Base-by-base conservation (phyloP, 2,113 vertebrate genomes). In the Pungitius pungitius region DNA sequence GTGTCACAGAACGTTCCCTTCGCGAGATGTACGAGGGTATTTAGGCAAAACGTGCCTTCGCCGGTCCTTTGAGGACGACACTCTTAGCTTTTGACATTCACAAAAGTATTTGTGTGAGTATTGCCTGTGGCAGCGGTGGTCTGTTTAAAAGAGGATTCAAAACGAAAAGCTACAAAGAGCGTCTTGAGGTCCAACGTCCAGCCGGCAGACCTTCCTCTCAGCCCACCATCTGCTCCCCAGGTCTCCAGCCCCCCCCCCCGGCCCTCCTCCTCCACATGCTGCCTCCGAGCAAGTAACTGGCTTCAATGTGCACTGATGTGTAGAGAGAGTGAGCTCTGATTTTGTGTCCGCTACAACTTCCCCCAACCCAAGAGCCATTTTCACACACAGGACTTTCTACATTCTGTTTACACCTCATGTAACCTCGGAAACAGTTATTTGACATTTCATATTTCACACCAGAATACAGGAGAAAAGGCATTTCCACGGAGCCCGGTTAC, bases 61-160 rank as follows among this genome's bases (percentile, higher is more conserved):
- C 4, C 45, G 77, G 89, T 85, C 84, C 87, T 87, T 86, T 87
- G 20, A 75, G 22, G 58, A 64, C 79, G 85, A 89, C 78, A 83
- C 81, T 73, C 85, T 83, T 85, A 86, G 80, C 88, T 87, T 89
- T 75, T 84, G 88, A 85, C 88, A 89, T 89, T 90, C 63, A 84
- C n/a, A 22, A 35, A 57, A 26, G 15, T 43, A 56, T 59, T n/a
- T 17, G 33, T 73, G 55, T 69, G 15, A 0, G 49, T 35, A 33
- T 55, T 56, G 39, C 59, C 40, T 49, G 62, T 81, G 72, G 66
- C 70, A 69, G 65, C 40, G 51, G 70, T 77, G 69, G 70, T 80
- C 73, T 78, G 74, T 74, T 76, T 45, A 58, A 51, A 63, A 73
- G 57, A 43, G 22, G 24, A 54, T 9, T n/a, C 1, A 71, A 79